Evolutionary conservation across 2,888 invertebrate genomes (phyloP).

Genomic region (Polietes domitor): DNA sequence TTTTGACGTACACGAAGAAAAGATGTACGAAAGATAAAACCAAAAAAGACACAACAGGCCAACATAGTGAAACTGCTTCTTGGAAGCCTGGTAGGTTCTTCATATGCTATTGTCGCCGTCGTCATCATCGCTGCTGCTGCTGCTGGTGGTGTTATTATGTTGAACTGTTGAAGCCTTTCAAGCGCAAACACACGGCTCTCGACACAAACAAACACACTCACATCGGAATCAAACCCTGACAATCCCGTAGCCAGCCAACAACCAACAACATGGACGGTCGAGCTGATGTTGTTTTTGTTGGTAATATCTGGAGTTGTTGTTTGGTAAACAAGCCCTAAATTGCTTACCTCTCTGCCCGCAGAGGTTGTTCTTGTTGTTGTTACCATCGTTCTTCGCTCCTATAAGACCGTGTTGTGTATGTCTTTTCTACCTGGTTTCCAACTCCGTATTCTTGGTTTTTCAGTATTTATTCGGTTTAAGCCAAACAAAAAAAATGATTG

Average conservation of each 20-base stretch:
- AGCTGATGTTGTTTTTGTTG: constrained; percentile 41
- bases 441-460: constrained; percentile 44
- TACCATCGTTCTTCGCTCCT: constrained; percentile 36
- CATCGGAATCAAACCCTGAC: constrained; percentile 35
- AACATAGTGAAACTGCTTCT: constrained; percentile 39
- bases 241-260: constrained; percentile 41
- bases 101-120: constrained; percentile 33
- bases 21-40: constrained; percentile 18
- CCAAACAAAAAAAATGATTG: constrained; percentile 26
- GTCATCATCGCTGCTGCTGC: constrained; percentile 55
- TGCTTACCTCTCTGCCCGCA: constrained; percentile 40
- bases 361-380: constrained; percentile 7
- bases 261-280: constrained; percentile 36
- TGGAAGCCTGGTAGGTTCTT: constrained; percentile 32
- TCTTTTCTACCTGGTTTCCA: constrained; percentile 39
- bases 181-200: constrained; percentile 46
- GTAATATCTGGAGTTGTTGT: constrained; percentile 37
- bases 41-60: constrained; percentile 7
- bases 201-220: constrained; percentile 26
- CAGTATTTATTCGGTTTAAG: constrained; percentile 14
- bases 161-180: constrained; percentile 62
- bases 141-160: constrained; percentile 31
- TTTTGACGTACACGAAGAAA: neutral
- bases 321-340: constrained; percentile 62
- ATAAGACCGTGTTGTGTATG: constrained; percentile 18